Conservation (phyloP, 2,797 vertebrate genomes). For the Gadopsis bispinosus region DNA sequence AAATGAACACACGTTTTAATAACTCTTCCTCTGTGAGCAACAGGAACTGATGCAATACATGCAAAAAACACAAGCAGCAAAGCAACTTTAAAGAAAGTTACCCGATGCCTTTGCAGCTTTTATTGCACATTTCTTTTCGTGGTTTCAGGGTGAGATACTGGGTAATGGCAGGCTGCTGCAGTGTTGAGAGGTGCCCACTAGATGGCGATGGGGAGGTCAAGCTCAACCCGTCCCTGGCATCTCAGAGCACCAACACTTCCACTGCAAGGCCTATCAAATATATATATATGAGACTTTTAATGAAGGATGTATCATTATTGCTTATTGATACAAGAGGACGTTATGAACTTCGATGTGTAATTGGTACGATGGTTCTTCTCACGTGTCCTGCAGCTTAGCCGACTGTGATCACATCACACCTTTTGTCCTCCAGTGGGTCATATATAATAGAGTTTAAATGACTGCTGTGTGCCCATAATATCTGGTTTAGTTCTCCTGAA, state of each 20-base stretch:
- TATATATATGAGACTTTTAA: neutral
- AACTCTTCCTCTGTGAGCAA: too few relatives aligned
- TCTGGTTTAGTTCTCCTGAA: too few relatives aligned
- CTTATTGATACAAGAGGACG: too few relatives aligned
- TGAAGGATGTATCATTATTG: neutral
- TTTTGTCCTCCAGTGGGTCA: too few relatives aligned
- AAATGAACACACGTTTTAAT: neutral
- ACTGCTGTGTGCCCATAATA: too few relatives aligned
- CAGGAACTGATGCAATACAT: neutral
- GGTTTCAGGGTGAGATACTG: too few relatives aligned
- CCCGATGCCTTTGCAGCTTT: neutral
- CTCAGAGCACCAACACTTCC: neutral
- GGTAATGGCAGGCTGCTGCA: neutral
- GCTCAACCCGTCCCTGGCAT: neutral
- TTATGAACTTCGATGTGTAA: too few relatives aligned
- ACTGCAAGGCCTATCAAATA: neutral
- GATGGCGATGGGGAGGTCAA: slow-evolving; percentile 18
- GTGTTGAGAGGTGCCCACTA: slow-evolving; percentile 27
- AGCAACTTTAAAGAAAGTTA: neutral
- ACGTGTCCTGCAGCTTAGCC: too few relatives aligned
- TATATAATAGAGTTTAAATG: too few relatives aligned
- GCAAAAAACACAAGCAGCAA: neutral
- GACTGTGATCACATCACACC: too few relatives aligned
- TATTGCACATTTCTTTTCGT: neutral
- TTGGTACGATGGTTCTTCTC: too few relatives aligned